Evolutionary conservation across 2,888 invertebrate species (phyloP), one percentile per base, ranked within the genome.

Genomic region (Octonoba sinensis): DNA sequence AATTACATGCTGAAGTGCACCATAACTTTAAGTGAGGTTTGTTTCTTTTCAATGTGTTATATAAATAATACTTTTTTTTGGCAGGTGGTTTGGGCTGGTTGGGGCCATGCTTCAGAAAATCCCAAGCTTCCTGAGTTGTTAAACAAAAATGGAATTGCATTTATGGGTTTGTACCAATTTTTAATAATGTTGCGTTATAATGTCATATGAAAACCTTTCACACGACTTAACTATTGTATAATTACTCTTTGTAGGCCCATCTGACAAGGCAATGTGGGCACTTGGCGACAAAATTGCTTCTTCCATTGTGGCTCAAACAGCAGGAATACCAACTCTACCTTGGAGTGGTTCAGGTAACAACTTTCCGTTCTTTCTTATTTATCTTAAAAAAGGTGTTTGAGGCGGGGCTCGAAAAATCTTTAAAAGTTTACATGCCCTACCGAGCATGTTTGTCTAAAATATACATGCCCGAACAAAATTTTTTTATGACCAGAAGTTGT

Each of bases 91-190:
- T 99, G 99, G 99, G 99, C 99, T 12, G 99, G 99, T 27, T 99
- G 99, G 99, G 99, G 99, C 16, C 99, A 99, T 90, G 99, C 99
- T 0, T 99, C 98, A 0, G 99, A 99, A 90, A 97, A 99, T 90
- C 99, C 99, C 0, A 97, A 98, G 89, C 91, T 99, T 18, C 99
- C 99, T 0, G 97, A 98, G 87, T 89, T 97, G 59, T 91, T 99
- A 24, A 94, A 95, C 88, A 95, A 96, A 86, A 93, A 96, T 86
- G 94, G 93, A 65, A 94, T 99, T 64, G 93, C 93, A 13, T 99
- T 99, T 89, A 96, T 99, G 84, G 99, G 89, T 89, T 85, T 84
- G 84, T 83, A 18, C 27, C 12, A 24, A 71, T 73, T 66, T 1
- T 11, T 3, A 36, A 36, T 36, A 11, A 8, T 36, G 8, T 36